Evolutionary conservation across 2,888 invertebrate genomes (phyloP), one percentile per base, ranked within the genome.

Genomic region (Stenolophus ochropezus): DNA sequence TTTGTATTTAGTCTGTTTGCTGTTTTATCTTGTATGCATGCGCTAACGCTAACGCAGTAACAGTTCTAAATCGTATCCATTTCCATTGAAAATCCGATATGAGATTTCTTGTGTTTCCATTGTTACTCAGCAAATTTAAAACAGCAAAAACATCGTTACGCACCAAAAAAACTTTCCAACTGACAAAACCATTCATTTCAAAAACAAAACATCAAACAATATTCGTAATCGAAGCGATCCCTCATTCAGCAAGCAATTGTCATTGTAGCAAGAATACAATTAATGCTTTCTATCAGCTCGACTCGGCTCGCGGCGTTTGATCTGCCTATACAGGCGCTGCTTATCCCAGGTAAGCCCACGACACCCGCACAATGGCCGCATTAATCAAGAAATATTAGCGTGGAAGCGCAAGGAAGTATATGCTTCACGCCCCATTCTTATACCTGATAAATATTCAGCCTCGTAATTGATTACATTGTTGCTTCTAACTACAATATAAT

Each of bases 361-460:
- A 51, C 73, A 51, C 33, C 73, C 47, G 25, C 73, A 74, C 74
- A 74, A 74, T 74, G 53, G 74, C 23, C 53, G 23, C 74, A 74
- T 74, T 74, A 74, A 74, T 74, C 74, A 74, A 74, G 74, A 74
- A 74, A 74, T 74, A 74, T 74, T 74, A 74, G 74, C 53, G 20
- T 53, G 25, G 25, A 53, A 74, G 53, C 49, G n/a, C 8, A 42
- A 42, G 33, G 33, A 42, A 42, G 33, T 42, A 4, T 42, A 42
- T 42, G 33, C 33, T 8, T 42, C 33, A 42, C 6, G 33, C 33
- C 33, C 33, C 11, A 42, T 11, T 42, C 33, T 42, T 42, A 42
- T 42, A 42, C 33, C 1, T 11, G 33, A 42, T 42, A 42, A 1
- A 42, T 42, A 42, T 42, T 42, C 33, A 42, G 33, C 6, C 11